These are phyloP conservation scores for Elachura formosa DNA, from an alignment of 2,113 vertebrate genomes.

Conservation along the genomic window DNA sequence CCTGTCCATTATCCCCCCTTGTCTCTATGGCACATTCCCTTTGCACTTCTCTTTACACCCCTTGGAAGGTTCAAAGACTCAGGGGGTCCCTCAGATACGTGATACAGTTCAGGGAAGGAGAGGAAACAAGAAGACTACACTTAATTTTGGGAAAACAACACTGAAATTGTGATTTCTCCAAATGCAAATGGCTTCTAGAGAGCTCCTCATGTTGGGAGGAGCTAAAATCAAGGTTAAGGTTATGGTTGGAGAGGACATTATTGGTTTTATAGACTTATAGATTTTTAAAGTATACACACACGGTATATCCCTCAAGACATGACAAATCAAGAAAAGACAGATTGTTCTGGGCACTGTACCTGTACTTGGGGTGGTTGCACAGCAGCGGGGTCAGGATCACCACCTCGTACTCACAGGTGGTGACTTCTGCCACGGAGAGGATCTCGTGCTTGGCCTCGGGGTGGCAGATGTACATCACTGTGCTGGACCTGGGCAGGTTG, in stretches of 20 bases:
- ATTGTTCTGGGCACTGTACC: conserved; percentile 65
- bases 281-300: not conserved
- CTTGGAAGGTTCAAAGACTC: not conserved
- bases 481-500: conserved; percentile 82
- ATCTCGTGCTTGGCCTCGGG: conserved; percentile 98
- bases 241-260: not conserved
- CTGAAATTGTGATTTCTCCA: not conserved
- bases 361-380: conserved; percentile 93
- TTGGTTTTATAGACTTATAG: not conserved
- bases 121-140: not conserved
- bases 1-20: not conserved
- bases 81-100: not conserved
- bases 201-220: not conserved
- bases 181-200: not conserved
- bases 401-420: conserved; percentile 96
- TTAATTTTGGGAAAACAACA: not conserved
- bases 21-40: not conserved
- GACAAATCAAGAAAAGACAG: not conserved
- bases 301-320: not conserved
- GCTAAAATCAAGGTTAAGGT: not conserved
- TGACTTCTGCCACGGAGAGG: conserved; percentile 92
- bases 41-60: not conserved
- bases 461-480: conserved; percentile 94
- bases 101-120: not conserved
- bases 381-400: conserved; percentile 94